These are phyloP conservation scores for Thalassophryne amazonica DNA, from an alignment of 2,797 vertebrate genomes.

Conservation along the genomic window DNA sequence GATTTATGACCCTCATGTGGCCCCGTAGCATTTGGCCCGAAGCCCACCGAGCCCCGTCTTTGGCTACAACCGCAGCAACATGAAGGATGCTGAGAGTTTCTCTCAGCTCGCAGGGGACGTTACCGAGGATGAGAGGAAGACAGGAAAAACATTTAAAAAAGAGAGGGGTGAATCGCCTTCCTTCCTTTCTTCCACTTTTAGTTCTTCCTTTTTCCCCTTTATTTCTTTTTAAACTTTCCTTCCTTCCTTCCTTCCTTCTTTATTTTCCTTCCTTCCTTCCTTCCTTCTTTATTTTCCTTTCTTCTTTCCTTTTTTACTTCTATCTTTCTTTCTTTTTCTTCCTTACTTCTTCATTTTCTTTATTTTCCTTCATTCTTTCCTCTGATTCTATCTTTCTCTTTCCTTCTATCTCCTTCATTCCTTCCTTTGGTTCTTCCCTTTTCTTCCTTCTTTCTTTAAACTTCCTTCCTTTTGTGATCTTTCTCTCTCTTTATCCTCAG, in stretches of 20 bases:
- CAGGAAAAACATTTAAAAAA: constrained; percentile 12
- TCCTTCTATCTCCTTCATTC: neutral
- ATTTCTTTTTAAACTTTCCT: too few species aligned
- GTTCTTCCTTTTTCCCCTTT: too few species aligned
- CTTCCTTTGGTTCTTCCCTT: neutral
- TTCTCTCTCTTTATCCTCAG: neutral
- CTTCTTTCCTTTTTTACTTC: too few species aligned
- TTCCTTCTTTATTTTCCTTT: too few species aligned
- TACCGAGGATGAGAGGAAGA: constrained; percentile 11
- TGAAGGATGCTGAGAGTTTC: constrained; percentile 42
- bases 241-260: too few species aligned
- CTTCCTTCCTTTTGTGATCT: neutral
- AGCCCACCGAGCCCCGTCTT: constrained; percentile 37
- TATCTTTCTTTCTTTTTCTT: too few species aligned
- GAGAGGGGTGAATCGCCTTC: too few species aligned
- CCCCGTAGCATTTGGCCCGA: constrained; percentile 51
- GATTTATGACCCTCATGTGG: constrained; percentile 71
- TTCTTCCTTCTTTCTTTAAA: too few species aligned
- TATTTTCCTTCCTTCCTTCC: too few species aligned
- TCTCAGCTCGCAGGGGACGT: constrained; percentile 21
- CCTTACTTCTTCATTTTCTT: too few species aligned
- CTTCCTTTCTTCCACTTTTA: too few species aligned
- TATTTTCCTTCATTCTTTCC: neutral
- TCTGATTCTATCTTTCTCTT: neutral
- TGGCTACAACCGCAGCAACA: constrained; percentile 41